Evolutionary conservation across 2,888 invertebrate genomes (phyloP).

Genomic region (Spodoptera exigua): DNA sequence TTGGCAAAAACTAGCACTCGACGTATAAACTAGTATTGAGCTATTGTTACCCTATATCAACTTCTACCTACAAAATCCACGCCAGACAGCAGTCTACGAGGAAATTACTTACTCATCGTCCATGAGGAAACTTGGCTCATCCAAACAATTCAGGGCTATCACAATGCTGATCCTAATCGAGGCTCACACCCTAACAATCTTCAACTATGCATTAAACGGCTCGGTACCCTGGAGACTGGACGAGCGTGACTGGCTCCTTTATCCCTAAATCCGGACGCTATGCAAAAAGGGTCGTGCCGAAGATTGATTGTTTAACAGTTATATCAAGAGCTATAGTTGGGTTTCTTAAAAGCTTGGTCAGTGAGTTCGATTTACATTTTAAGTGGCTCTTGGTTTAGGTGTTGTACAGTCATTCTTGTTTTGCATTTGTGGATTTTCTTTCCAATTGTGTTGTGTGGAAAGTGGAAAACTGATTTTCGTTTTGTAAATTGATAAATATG

Average conservation of each 20-base stretch:
- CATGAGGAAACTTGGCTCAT: constrained; percentile 56
- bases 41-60: neutral
- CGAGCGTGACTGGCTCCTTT: constrained; percentile 81
- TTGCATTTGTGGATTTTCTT: constrained; percentile 23
- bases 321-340: constrained; percentile 59
- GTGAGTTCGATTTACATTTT: constrained; percentile 59
- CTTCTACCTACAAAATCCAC: neutral
- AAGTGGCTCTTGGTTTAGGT: constrained; percentile 35
- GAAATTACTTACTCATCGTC: constrained; percentile 52
- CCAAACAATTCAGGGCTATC: constrained; percentile 60
- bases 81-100: constrained; percentile 28
- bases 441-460: no score
- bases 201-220: constrained; percentile 84
- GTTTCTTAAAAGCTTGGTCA: constrained; percentile 70
- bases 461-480: no score
- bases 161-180: constrained; percentile 74
- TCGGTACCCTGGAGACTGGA: constrained; percentile 79
- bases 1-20: no score
- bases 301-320: constrained; percentile 86
- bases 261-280: constrained; percentile 71
- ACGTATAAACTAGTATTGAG: no score
- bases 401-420: constrained; percentile 51
- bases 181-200: constrained; percentile 74
- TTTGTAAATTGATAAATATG: no score
- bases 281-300: constrained; percentile 83